Base-by-base conservation (phyloP, 2,797 vertebrate genomes). In the Myripristis murdjan region DNA sequence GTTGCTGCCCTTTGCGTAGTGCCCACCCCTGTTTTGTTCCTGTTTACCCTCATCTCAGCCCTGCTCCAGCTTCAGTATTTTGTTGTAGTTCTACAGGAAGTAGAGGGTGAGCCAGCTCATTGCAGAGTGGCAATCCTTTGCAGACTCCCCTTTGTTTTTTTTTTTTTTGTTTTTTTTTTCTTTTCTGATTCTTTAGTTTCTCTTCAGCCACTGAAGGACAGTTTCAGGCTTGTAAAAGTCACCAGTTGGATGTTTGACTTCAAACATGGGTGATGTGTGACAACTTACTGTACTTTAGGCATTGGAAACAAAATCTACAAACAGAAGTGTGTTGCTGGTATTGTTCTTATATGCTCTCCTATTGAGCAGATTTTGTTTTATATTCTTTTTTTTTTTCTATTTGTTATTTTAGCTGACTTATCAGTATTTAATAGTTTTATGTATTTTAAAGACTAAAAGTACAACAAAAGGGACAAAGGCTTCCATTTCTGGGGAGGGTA, bases 371-470 rank as follows among this genome's bases (percentile, higher is more conserved):
- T 52, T 70, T 77, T 64, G 58, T 79, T 79, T 70, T 6, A 22
- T 67, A 48, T 63, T 62, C 22, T 64, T 49, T 63, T 62, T 49
- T 63, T 62, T 82, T 70, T 65, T 49, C 58, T 75, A 59, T 86
- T 71, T 82, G 31, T 90, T 84, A 76, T 79, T 91, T 87, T 93
- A 92, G 92, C 81, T 86, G 82, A 91, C 81, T 86, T 84, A 91
- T 93, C 93, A 95, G 92, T 94, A 93, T 94, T 94, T 90, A 83
- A 89, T 92, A 93, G 90, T 91, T 90, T 90, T 84, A 89, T 88
- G 81, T 87, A 83, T 93, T 92, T 91, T 87, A 84, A 87, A 75
- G 70, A 75, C 85, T 70, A 73, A 37, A 76, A 75, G 57, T 80
- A 82, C 67, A 82, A 74, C 64, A 85, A 85, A 89, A 91, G 89